Base-by-base conservation (phyloP, 2,797 vertebrate species). In the Enteromius paludinosus region DNA sequence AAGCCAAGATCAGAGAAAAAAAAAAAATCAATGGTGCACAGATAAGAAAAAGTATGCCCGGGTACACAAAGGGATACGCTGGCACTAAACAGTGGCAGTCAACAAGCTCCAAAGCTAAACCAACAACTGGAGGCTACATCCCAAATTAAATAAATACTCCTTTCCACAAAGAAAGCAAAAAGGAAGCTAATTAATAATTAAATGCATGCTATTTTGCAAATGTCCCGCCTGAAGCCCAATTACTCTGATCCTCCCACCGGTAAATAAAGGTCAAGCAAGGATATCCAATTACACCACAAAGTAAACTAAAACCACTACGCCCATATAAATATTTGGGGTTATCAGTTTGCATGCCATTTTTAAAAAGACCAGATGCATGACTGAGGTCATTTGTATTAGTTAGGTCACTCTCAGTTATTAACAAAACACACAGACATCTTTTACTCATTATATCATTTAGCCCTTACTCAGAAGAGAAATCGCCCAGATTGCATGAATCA, bases 401-500 rank as follows among this genome's bases (percentile, higher is more conserved):
- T 73, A 17, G n/a, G 33, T 74, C 20, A 45, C 72, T 35, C 73
- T 77, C 65, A 82, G 4, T 23, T 59, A 30, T 52, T 74, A 77
- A 35, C 68, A 79, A 62, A 73, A 86, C 65, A 85, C 47, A 83
- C 66, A 85, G 3, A 79, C 28, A 83, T 73, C 75, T 47, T 20
- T n/a, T 54, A 52, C 25, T 64, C 85, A 69, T 75, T 23, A 30
- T 49, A 71, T 45, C 49, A 62, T 73, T 61, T 62, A 78, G 49
- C 70, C 47, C 52, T 78, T 79, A 76, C 75, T 84, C 72, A 82
- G 43, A 47, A 56, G 45, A 78, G 72, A 84, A 20, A 75, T 70
- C 47, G 71, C 78, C 83, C 74, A 65, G 79, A 65, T 77, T 73
- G 56, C 49, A 79, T 83, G 85, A 88, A 85, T 72, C 69, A 87